Conservation (phyloP, 2,888 invertebrate species). For the Oxystoma pomonae region DNA sequence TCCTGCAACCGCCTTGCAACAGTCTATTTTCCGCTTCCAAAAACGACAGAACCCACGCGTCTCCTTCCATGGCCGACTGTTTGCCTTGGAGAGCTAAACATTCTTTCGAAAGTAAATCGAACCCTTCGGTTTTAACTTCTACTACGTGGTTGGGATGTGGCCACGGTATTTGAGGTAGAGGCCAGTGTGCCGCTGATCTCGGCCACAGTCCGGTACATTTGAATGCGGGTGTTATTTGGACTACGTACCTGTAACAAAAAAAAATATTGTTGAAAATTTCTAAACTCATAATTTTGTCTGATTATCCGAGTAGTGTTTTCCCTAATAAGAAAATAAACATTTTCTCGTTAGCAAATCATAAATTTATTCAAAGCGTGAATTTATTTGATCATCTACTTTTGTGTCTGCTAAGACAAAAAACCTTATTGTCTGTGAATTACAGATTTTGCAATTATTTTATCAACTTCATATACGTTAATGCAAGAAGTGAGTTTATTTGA, state of each 20-base stretch:
- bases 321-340: too few relatives aligned
- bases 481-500: too few relatives aligned
- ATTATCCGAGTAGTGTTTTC: too few relatives aligned
- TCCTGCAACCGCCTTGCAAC: slow-evolving; percentile 60
- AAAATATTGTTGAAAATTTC: neutral
- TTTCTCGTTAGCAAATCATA: too few relatives aligned
- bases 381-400: too few relatives aligned
- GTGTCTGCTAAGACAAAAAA: too few relatives aligned
- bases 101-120: slow-evolving; percentile 75
- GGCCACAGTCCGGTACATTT: slow-evolving; percentile 84
- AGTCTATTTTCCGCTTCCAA: slow-evolving; percentile 72
- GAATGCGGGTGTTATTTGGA: slow-evolving; percentile 81
- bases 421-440: too few relatives aligned
- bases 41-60: slow-evolving; percentile 80
- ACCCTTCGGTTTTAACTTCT: slow-evolving; percentile 79
- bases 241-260: slow-evolving; percentile 52
- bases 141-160: slow-evolving; percentile 73
- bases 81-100: slow-evolving; percentile 63
- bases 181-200: slow-evolving; percentile 77
- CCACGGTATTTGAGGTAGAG: slow-evolving; percentile 74
- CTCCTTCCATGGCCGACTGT: slow-evolving; percentile 75
- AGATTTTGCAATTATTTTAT: too few relatives aligned
- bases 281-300: too few relatives aligned
- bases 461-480: too few relatives aligned
- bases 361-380: too few relatives aligned